Evolutionary conservation across 2,888 invertebrate species (phyloP).

Genomic region (Euzetes globulus): DNA sequence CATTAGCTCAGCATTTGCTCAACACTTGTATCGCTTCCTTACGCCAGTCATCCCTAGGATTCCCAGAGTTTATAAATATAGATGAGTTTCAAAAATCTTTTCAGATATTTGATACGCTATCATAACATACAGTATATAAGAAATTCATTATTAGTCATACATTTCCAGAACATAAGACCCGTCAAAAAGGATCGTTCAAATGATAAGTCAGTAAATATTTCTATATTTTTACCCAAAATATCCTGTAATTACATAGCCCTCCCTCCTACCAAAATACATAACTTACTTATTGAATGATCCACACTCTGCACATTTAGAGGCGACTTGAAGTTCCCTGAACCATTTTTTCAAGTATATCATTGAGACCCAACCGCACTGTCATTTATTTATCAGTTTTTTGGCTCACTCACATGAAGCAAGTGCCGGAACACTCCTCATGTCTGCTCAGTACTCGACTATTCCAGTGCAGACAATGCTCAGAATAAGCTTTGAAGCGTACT

Average conservation of each 20-base stretch:
- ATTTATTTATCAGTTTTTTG: conserved; percentile 15
- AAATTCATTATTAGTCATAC: conserved; percentile 24
- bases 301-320: too few relatives aligned
- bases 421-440: conserved; percentile 8
- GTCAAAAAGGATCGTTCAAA: too few relatives aligned
- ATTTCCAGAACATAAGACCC: background rate
- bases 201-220: too few relatives aligned
- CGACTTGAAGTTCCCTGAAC: too few relatives aligned
- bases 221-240: too few relatives aligned
- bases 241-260: too few relatives aligned
- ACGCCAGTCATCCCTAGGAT: background rate
- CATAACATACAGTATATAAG: conserved; percentile 5
- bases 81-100: background rate
- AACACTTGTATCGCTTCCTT: conserved; percentile 1
- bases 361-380: background rate
- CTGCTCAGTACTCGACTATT: too few relatives aligned
- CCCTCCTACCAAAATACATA: too few relatives aligned
- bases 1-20: background rate
- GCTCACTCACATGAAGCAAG: conserved; percentile 12
- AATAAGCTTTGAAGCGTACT: too few relatives aligned
- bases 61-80: conserved; percentile 1
- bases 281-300: too few relatives aligned
- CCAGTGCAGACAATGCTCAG: too few relatives aligned
- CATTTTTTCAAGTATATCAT: background rate
- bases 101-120: conserved; percentile 26